A percentile compares a stretch with the other conserved stretches of the same genome.
Evolutionary conservation across 2,888 invertebrate genomes (phyloP).

Genomic region (Myopa tessellatipennis): DNA sequence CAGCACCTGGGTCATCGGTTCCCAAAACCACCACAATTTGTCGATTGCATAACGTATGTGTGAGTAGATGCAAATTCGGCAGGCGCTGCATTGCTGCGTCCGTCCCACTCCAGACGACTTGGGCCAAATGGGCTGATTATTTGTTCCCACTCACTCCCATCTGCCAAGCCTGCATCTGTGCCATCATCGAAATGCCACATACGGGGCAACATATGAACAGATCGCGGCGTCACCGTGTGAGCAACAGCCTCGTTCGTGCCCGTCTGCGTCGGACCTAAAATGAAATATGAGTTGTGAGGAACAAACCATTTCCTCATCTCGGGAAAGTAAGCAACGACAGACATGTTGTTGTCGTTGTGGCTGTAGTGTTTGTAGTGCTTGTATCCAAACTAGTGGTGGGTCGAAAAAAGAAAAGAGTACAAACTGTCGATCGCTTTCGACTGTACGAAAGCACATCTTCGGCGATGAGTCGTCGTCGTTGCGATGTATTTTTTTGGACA

Average conservation of each 20-base stretch:
- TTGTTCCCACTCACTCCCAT: background rate
- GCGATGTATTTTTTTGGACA: no score
- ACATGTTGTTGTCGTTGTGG: background rate
- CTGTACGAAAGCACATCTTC: no score
- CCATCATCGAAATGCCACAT: background rate
- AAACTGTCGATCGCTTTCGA: no score
- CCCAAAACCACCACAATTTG: slow-evolving; percentile 55
- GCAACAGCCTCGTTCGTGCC: background rate
- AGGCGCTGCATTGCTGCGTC: background rate
- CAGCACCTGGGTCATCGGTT: slow-evolving; percentile 53
- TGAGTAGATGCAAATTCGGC: slow-evolving; percentile 50
- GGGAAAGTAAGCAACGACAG: background rate
- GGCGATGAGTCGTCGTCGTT: no score
- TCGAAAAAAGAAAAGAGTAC: no score
- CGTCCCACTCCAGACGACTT: background rate
- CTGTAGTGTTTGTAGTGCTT: no score
- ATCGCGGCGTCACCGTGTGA: background rate
- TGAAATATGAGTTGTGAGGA: background rate
- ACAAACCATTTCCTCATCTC: slow-evolving; percentile 10
- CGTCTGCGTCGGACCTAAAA: no score
- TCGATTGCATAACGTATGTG: slow-evolving; percentile 59
- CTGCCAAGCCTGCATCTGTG: background rate
- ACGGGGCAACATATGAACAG: background rate
- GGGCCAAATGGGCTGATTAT: background rate
- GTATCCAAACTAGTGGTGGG: background rate